phyloP scores from a whole-genome alignment of 2,797 vertebrate genomes.

The Loriculus beryllinus region DNA sequence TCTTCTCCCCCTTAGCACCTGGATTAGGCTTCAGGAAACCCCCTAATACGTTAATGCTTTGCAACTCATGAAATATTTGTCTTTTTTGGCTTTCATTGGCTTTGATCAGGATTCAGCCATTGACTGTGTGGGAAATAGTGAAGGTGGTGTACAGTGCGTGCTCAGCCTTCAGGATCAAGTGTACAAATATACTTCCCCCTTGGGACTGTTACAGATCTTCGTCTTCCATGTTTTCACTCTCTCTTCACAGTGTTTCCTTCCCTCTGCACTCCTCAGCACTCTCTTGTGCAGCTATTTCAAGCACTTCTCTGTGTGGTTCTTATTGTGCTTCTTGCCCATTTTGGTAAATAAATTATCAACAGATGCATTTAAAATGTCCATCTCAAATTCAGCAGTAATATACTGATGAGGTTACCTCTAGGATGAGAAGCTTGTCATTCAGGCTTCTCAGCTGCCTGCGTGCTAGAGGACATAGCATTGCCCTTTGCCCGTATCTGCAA shows the following conservation, averaged over 20 bases:
- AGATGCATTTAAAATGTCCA: background rate
- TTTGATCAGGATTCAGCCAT: background rate
- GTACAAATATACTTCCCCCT: background rate
- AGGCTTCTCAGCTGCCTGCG: background rate
- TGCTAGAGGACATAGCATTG: background rate
- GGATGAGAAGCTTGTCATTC: background rate
- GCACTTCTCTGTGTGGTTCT: background rate
- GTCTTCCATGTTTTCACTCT: background rate
- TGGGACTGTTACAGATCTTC: background rate
- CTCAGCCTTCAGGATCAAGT: background rate
- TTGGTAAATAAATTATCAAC: background rate
- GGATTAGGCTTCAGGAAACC: background rate
- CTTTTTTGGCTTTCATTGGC: background rate
- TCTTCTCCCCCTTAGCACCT: background rate
- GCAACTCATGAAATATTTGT: background rate
- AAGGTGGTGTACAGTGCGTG: background rate
- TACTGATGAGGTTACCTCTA: background rate
- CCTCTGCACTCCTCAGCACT: background rate
- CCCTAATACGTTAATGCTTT: background rate
- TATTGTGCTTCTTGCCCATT: background rate
- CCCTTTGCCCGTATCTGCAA: accelerated
- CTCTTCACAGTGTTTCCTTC: background rate
- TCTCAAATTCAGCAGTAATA: background rate
- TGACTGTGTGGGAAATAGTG: background rate
- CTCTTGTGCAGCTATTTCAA: background rate